These are phyloP conservation scores for Zapornia atra DNA, from an alignment of 2,113 vertebrate species.

Conservation along the genomic window DNA sequence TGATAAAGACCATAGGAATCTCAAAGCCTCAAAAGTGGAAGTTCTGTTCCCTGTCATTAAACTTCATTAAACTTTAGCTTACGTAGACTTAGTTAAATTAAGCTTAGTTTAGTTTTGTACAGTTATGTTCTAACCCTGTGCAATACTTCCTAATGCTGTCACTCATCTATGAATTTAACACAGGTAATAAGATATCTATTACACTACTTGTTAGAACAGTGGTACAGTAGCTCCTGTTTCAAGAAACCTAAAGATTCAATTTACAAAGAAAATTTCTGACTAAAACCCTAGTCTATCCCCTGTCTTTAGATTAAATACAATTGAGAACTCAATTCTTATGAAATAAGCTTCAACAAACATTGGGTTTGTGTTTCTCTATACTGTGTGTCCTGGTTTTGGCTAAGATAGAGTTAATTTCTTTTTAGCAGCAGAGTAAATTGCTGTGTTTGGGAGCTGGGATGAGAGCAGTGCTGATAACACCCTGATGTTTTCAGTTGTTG, in stretches of 20 bases:
- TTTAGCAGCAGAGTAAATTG: no score
- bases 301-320: neutral
- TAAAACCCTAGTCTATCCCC: neutral
- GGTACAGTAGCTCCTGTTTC: neutral
- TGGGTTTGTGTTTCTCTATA: neutral
- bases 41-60: neutral
- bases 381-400: no score
- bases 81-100: no score
- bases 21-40: neutral
- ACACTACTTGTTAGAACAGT: neutral
- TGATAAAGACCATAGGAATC: neutral
- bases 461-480: no score
- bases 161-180: neutral
- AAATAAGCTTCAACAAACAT: neutral
- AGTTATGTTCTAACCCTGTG: neutral
- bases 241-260: neutral
- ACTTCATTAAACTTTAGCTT: neutral
- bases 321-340: neutral
- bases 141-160: neutral
- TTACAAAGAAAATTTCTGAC: neutral
- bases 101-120: neutral
- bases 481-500: no score
- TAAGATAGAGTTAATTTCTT: no score
- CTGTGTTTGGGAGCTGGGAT: no score
- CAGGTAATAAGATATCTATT: neutral